Evolutionary conservation across 2,797 vertebrate species (phyloP), one percentile per base, ranked within the genome.

Genomic region (Odontamblyopus lacepedii): DNA sequence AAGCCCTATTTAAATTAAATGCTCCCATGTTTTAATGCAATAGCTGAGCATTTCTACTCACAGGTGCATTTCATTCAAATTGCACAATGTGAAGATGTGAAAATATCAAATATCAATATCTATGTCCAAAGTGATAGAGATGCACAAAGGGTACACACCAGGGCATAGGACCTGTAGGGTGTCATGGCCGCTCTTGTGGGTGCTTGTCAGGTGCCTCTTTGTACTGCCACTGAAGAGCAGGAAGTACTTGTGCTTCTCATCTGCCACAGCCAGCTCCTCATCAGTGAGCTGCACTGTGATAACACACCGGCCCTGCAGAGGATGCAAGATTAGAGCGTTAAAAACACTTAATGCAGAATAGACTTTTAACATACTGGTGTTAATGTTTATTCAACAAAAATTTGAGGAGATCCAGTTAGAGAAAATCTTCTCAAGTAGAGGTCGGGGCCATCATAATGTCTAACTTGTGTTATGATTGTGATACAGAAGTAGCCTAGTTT

Each of bases 131-230:
- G 18, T 15, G 44, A 38, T 38, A 48, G 19, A 12, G 23, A 57
- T 23, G 53, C 2, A 56, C 9, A 57, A 5, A 23, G 55, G 55
- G 9, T 57, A 9, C n/a, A 11, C 92, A 99, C 98, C 96, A 38
- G 98, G 98, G 87, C 96, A 95, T 67, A 98, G 85, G 1, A 96
- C 96, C 85, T 97, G 95, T 86, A 99, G 85, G 12, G 92, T 97
- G 77, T 94, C 95, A 80, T 95, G 91, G 74, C 93, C 94, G 83
- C 95, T 92, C 83, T 95, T 96, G 59, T 94, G 89, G 0, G 96
- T 96, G 89, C 95, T 98, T 85, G 96, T 93, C 80, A 97, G 95
- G 89, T 99, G 98, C 67, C 92, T 95, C 86, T 96, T 95, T 56
- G 95, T 93, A 63, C 96, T 97, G 56, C 98, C 98, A 69, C 93